phyloP scores from a whole-genome alignment of 2,113 vertebrate genomes.

The Myocastor coypus region DNA sequence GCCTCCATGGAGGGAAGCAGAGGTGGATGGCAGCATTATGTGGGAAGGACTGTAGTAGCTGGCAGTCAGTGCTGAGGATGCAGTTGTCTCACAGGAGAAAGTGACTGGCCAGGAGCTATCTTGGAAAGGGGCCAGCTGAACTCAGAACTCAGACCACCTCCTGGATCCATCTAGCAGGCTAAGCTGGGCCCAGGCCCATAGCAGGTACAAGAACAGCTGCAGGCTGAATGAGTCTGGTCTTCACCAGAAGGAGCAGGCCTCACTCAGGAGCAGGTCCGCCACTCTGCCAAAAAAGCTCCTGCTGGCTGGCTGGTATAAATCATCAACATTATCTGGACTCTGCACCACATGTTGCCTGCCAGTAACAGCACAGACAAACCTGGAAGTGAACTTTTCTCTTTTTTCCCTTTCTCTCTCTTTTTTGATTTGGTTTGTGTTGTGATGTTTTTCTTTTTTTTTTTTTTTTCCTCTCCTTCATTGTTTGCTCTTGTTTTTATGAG shows the following conservation, averaged over 20 bases:
- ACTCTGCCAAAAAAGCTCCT: not conserved
- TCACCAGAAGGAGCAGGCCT: not conserved
- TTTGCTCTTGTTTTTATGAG: not conserved
- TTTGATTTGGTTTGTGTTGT: not conserved
- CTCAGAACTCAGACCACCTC: not conserved
- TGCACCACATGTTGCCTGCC: not conserved
- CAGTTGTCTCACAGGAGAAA: not conserved
- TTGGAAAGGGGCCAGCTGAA: not conserved
- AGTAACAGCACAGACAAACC: not conserved
- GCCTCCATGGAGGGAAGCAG: not conserved
- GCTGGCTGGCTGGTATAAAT: not conserved
- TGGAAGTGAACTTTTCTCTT: not conserved
- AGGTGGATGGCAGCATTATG: not conserved
- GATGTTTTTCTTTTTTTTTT: not conserved
- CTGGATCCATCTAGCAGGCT: not conserved
- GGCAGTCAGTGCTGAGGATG: not conserved
- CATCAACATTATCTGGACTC: not conserved
- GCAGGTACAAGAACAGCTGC: not conserved
- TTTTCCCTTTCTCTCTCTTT: not conserved
- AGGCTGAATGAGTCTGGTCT: not conserved
- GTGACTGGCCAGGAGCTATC: not conserved
- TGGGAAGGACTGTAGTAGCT: not conserved
- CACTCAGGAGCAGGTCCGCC: not conserved
- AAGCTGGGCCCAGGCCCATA: not conserved
- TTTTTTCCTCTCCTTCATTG: not conserved